These are phyloP conservation scores for Paramacrobiotus metropolitanus DNA, from an alignment of 1,140 invertebrate genomes.

Conservation along the genomic window DNA sequence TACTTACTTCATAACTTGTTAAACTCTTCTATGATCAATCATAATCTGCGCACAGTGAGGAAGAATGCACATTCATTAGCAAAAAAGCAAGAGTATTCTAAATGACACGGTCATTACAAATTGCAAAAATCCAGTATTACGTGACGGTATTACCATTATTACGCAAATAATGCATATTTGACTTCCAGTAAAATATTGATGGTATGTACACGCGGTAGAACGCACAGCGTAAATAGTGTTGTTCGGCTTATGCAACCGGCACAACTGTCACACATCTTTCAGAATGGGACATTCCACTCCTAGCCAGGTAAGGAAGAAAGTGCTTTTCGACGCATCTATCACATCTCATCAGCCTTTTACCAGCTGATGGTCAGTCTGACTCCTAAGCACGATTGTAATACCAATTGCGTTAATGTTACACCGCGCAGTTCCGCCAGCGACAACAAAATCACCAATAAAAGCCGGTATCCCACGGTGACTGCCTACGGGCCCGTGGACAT, in stretches of 20 bases:
- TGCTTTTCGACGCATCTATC: not conserved
- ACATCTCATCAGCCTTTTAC: not conserved
- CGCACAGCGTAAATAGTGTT: too few relatives aligned
- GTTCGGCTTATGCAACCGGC: too few relatives aligned
- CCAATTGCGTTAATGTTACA: not conserved
- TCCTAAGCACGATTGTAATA: not conserved
- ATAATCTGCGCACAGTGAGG: too few relatives aligned
- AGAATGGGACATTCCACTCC: slow-evolving; percentile 1
- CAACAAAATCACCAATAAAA: not conserved
- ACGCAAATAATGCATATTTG: not conserved
- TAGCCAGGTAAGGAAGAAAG: not conserved
- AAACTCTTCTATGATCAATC: not conserved
- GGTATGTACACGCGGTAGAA: not conserved
- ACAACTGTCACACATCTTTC: too few relatives aligned
- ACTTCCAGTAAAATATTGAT: not conserved
- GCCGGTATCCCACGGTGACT: not conserved
- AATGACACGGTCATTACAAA: too few relatives aligned
- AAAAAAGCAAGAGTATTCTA: too few relatives aligned
- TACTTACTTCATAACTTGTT: not conserved
- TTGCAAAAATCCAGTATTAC: not conserved
- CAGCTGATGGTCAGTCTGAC: not conserved
- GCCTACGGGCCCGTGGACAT: not conserved
- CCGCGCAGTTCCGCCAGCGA: not conserved
- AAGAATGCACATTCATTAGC: too few relatives aligned
- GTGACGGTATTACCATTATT: not conserved